Evolutionary conservation across 2,113 vertebrate species (phyloP).

Genomic region (Leptobrachium ailaonicum): DNA sequence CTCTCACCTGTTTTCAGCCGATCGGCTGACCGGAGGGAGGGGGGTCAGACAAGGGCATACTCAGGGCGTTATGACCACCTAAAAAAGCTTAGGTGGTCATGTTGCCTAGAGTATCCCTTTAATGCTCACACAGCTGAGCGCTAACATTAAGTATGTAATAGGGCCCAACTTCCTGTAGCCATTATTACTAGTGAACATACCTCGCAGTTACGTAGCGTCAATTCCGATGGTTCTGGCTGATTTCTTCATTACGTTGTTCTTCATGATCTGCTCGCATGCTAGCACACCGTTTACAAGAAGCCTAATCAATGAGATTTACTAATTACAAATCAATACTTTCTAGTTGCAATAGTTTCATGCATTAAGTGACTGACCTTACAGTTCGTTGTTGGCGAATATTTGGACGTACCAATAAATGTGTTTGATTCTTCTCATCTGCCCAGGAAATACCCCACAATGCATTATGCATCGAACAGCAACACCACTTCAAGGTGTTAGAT

Average conservation of each 20-base stretch:
- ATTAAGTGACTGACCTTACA: constrained; percentile 20
- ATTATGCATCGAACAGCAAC: not conserved
- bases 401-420: no score
- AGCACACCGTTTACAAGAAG: constrained; percentile 44
- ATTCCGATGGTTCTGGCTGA: constrained; percentile 8
- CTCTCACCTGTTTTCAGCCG: no score
- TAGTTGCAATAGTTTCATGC: constrained; percentile 13
- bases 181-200: no score
- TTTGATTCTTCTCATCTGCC: not conserved
- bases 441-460: not conserved
- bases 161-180: no score
- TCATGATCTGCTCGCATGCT: constrained; percentile 13
- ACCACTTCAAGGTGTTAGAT: not conserved
- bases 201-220: not conserved
- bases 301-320: constrained; percentile 49
- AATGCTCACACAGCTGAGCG: no score
- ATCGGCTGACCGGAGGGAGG: no score
- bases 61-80: no score
- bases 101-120: no score
- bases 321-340: constrained; percentile 46
- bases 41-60: no score
- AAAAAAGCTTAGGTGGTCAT: no score
- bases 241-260: constrained; percentile 44
- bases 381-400: not conserved
- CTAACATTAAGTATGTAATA: no score